Evolutionary conservation across 2,113 vertebrate genomes (phyloP).

Genomic region (Porphyrio hochstetteri): DNA sequence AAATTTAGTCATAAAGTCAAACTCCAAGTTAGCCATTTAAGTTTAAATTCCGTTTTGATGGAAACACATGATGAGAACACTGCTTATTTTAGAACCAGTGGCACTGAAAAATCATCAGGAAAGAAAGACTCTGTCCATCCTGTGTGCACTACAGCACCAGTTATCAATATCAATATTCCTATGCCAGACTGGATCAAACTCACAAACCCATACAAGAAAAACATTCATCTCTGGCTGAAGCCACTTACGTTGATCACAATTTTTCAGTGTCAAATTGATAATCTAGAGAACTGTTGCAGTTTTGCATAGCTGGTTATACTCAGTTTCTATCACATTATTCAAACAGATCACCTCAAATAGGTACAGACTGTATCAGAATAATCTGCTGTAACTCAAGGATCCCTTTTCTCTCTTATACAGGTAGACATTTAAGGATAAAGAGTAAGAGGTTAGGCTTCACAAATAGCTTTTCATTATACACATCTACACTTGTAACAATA

Average conservation of each 20-base stretch:
- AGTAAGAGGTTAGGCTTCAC: neutral
- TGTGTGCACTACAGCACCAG: neutral
- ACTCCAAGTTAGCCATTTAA: neutral
- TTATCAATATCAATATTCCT: neutral
- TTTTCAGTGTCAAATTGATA: neutral
- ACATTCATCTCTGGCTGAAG: neutral
- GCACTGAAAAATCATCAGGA: neutral
- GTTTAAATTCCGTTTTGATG: neutral
- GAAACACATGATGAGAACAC: neutral
- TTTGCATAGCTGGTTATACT: too few species aligned
- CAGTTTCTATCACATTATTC: neutral
- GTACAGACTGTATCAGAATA: neutral
- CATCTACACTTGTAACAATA: constrained; percentile 10
- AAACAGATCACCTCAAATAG: neutral
- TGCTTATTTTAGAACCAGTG: neutral
- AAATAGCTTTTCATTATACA: neutral
- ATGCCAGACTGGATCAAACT: neutral
- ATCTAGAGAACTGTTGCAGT: neutral
- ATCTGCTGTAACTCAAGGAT: neutral
- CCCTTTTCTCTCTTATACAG: neutral
- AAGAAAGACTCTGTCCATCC: neutral
- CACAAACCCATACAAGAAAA: neutral
- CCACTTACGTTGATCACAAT: neutral
- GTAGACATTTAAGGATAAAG: neutral
- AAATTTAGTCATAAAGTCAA: neutral